These are phyloP conservation scores for Drosophila ironensis DNA, from an alignment of 1,140 invertebrate genomes.

Conservation along the genomic window DNA sequence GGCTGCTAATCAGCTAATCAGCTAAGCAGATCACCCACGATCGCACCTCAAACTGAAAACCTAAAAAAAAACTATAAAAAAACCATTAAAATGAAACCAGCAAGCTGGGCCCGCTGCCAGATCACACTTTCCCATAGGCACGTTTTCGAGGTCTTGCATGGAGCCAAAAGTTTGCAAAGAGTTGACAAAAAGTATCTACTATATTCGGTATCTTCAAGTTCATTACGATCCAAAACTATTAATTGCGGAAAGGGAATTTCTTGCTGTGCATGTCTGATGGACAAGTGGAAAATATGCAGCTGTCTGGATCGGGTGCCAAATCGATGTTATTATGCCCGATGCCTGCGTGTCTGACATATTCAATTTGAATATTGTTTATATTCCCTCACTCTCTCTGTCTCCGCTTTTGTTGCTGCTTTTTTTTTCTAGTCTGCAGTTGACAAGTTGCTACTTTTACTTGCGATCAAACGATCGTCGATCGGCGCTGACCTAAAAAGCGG, in stretches of 20 bases:
- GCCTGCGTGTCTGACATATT: conserved; percentile 58
- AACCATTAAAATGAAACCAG: too few species aligned
- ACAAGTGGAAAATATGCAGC: background rate
- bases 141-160: conserved; percentile 13
- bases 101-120: conserved; percentile 19
- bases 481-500: conserved; percentile 68
- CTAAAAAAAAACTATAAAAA: conserved; percentile 11
- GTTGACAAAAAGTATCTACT: too few species aligned
- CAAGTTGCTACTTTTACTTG: conserved; percentile 70
- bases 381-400: conserved; percentile 25
- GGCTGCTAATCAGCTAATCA: conserved; percentile 23
- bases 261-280: background rate
- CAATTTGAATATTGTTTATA: conserved; percentile 77
- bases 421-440: conserved; percentile 68
- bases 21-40: conserved; percentile 29
- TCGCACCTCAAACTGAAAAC: background rate
- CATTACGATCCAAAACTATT: background rate
- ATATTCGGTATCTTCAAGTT: too few species aligned
- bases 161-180: too few species aligned
- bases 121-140: conserved; percentile 33
- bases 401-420: conserved; percentile 33
- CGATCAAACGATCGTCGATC: conserved; percentile 33
- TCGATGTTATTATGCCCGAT: conserved; percentile 18
- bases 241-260: too few species aligned
- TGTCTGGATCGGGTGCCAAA: conserved; percentile 24